These are phyloP conservation scores for Hylia prasina DNA, from an alignment of 2,113 vertebrate species.

Conservation along the genomic window DNA sequence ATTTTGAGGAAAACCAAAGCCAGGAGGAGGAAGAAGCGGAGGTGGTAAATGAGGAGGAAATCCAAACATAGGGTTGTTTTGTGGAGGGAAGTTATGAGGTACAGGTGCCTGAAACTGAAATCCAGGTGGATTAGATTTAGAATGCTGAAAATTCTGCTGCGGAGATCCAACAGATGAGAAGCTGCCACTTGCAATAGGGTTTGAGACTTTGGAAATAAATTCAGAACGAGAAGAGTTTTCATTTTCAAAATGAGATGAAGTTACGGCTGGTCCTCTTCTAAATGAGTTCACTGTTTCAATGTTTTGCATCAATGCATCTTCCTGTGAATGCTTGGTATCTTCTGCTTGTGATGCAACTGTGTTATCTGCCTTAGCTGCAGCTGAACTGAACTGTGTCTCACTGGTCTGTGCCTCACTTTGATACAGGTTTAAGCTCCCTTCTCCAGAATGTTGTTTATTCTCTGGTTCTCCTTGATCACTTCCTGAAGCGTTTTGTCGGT, in stretches of 20 bases:
- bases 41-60: constrained; percentile 80
- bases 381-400: constrained; percentile 58
- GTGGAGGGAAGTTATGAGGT: constrained; percentile 66
- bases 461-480: constrained; percentile 47
- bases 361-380: constrained; percentile 63
- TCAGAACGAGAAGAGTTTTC: constrained; percentile 65
- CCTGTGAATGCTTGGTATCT: constrained; percentile 50
- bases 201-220: constrained; percentile 62
- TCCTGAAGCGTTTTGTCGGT: constrained; percentile 38
- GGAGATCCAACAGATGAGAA: constrained; percentile 70
- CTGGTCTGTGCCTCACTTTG: constrained; percentile 37
- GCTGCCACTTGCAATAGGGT: constrained; percentile 58
- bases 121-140: constrained; percentile 69
- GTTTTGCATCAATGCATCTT: constrained; percentile 67
- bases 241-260: constrained; percentile 71
- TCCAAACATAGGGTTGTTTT: constrained; percentile 70
- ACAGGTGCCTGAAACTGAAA: constrained; percentile 72
- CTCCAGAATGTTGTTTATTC: constrained; percentile 52
- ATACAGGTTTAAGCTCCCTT: constrained; percentile 42
- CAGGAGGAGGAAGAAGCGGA: constrained; percentile 75
- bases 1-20: constrained; percentile 77
- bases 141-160: constrained; percentile 69
- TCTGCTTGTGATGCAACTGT: constrained; percentile 51
- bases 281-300: constrained; percentile 76
- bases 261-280: constrained; percentile 64